phyloP scores from a whole-genome alignment of 2,888 invertebrate species.

The Deilephila porcellus region DNA sequence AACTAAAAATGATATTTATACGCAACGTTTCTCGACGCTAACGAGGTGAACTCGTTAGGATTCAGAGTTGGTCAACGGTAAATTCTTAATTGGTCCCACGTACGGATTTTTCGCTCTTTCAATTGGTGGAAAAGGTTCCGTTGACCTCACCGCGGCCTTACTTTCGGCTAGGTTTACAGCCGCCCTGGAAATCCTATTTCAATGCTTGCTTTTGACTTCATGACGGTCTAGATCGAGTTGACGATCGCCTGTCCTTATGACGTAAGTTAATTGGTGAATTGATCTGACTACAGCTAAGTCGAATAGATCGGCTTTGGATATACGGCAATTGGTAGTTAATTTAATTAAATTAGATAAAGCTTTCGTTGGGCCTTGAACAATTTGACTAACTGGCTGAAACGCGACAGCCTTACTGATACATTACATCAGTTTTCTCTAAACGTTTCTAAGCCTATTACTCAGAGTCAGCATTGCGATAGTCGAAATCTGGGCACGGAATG shows the following conservation, averaged over 20 bases:
- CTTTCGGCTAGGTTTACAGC: slow-evolving; percentile 13
- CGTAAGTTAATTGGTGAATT: neutral
- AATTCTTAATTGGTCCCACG: slow-evolving; percentile 18
- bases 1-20: slow-evolving; percentile 3
- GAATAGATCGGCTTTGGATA: too few species aligned
- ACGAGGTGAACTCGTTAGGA: slow-evolving; percentile 8
- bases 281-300: too few species aligned
- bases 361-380: too few species aligned
- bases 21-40: neutral
- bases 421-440: too few species aligned
- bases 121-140: neutral
- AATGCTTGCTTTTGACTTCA: neutral
- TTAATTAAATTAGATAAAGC: too few species aligned
- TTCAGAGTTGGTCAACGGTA: slow-evolving; percentile 21
- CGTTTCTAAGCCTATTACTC: too few species aligned
- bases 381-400: too few species aligned
- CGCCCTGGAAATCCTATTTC: slow-evolving; percentile 20
- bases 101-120: neutral
- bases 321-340: too few species aligned
- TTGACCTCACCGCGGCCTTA: slow-evolving; percentile 2
- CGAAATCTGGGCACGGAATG: too few species aligned
- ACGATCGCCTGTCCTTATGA: neutral
- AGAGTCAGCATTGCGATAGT: too few species aligned
- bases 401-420: too few species aligned
- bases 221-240: neutral